Percentiles rank a stretch among this genome's conserved stretches.
These are phyloP conservation scores for Manis javanica DNA, from an alignment of 2,797 vertebrate genomes.

Conservation along the genomic window DNA sequence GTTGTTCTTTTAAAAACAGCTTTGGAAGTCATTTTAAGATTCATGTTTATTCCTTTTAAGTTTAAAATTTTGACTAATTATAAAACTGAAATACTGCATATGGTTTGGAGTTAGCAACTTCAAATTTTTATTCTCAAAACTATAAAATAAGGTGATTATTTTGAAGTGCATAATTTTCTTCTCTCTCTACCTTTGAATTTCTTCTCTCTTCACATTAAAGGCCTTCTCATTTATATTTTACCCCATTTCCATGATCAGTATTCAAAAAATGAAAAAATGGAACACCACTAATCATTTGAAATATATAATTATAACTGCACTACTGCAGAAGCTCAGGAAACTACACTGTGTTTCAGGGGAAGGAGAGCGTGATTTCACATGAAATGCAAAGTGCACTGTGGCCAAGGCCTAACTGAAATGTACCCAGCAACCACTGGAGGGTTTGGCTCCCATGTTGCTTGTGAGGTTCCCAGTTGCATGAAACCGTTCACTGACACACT, in stretches of 20 bases:
- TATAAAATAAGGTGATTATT: background rate
- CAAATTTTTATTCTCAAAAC: background rate
- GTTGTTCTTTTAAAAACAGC: background rate
- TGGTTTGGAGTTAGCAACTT: background rate
- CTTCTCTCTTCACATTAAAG: constrained; percentile 1
- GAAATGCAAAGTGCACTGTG: background rate
- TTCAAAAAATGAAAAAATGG: too few relatives aligned
- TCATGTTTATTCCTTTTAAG: background rate
- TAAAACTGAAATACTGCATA: background rate
- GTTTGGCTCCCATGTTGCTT: background rate
- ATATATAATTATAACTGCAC: background rate
- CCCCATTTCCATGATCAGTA: background rate
- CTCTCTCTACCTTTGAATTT: background rate
- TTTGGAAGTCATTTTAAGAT: background rate
- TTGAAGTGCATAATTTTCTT: background rate
- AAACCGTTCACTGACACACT: background rate
- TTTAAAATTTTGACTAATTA: background rate
- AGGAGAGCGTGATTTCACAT: background rate
- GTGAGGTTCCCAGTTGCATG: background rate
- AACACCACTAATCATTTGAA: background rate
- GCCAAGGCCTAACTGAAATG: background rate
- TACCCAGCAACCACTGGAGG: background rate
- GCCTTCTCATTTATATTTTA: background rate
- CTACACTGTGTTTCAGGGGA: background rate
- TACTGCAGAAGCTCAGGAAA: background rate